Evolutionary conservation across 1,140 invertebrate genomes (phyloP).

Genomic region (Bombus balteatus): DNA sequence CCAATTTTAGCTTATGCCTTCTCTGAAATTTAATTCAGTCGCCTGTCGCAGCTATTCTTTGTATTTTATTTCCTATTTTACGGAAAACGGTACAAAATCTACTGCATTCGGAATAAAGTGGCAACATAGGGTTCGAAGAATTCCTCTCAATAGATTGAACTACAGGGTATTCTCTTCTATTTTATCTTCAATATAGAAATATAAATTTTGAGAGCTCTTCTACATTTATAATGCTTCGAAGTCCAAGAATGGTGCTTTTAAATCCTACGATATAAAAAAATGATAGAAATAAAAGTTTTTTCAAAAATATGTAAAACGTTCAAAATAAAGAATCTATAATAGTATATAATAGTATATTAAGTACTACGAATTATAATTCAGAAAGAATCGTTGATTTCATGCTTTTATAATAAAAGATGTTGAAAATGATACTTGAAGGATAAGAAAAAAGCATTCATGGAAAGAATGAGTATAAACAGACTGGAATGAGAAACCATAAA

Average conservation of each 20-base stretch:
- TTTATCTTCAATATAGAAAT: background rate
- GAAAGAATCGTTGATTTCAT: background rate
- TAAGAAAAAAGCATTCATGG: background rate
- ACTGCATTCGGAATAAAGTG: background rate
- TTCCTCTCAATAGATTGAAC: background rate
- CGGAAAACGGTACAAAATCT: background rate
- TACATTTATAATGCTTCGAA: background rate
- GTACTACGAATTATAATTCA: background rate
- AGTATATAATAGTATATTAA: too few species aligned
- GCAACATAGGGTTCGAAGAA: background rate
- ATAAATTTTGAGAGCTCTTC: background rate
- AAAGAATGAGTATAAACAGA: background rate
- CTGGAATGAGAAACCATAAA: background rate
- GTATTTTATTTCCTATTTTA: background rate
- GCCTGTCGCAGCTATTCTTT: background rate
- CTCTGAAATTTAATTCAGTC: background rate
- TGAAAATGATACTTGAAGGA: background rate
- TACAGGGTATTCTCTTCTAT: background rate
- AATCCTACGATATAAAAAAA: too few species aligned
- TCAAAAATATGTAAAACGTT: too few species aligned
- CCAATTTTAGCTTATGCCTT: background rate
- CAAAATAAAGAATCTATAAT: too few species aligned
- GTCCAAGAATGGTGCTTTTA: too few species aligned
- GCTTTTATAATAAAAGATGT: background rate
- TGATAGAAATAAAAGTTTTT: background rate